Evolutionary conservation across 1,140 invertebrate species (phyloP).

Genomic region (Melipona quadrifasciata): DNA sequence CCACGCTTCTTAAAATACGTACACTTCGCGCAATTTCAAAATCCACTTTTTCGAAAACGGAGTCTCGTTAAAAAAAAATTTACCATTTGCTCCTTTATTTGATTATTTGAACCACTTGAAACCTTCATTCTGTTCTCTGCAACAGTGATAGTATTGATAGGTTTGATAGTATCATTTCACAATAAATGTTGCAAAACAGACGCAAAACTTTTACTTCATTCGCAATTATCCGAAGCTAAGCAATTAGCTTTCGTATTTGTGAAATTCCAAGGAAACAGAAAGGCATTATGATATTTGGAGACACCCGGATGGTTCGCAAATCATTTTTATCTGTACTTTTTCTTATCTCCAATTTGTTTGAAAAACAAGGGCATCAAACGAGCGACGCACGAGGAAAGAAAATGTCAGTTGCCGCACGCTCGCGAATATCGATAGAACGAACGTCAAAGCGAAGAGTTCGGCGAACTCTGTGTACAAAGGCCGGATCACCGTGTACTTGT

Average conservation of each 20-base stretch:
- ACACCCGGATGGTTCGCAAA: background rate
- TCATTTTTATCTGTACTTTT: too few species aligned
- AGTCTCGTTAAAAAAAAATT: background rate
- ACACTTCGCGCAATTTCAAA: background rate
- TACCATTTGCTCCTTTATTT: too few species aligned
- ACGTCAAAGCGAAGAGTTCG: background rate
- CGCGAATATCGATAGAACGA: slow-evolving; percentile 7
- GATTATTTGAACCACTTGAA: too few species aligned
- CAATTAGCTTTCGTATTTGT: background rate
- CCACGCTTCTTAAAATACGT: too few species aligned
- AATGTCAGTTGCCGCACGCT: background rate
- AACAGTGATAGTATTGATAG: too few species aligned
- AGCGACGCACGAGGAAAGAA: background rate
- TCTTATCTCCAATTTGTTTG: background rate
- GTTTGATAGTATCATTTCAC: too few species aligned
- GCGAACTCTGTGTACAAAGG: background rate
- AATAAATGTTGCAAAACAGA: too few species aligned
- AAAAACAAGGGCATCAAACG: background rate
- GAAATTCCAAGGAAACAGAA: background rate
- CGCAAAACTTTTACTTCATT: too few species aligned
- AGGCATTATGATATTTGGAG: background rate
- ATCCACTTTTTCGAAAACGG: background rate
- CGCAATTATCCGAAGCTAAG: too few species aligned
- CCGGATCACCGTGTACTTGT: slow-evolving; percentile 42
- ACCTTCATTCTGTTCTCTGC: too few species aligned